phyloP scores from a whole-genome alignment of 1,140 invertebrate species.

The Saccostrea glomerata region DNA sequence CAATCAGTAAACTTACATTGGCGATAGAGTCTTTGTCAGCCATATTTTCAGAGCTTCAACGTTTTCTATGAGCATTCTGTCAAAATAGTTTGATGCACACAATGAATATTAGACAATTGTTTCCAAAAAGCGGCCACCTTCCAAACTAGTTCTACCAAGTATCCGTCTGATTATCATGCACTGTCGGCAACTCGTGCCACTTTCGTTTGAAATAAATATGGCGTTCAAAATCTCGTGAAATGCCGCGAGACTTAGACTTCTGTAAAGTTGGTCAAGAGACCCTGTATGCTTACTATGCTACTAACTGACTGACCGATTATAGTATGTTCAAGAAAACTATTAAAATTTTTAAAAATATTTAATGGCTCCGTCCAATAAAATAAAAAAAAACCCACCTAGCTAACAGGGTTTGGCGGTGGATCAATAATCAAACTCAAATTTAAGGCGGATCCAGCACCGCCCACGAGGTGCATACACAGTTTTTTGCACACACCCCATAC shows the following conservation, averaged over 20 bases:
- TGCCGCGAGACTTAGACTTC: not conserved
- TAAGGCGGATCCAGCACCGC: no score
- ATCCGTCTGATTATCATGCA: not conserved
- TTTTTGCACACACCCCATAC: no score
- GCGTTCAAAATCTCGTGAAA: not conserved
- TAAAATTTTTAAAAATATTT: no score
- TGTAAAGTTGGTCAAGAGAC: not conserved
- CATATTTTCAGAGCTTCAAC: conserved; percentile 49
- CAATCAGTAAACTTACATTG: conserved; percentile 41
- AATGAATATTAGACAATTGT: not conserved
- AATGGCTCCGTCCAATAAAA: no score
- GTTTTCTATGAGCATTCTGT: conserved; percentile 45
- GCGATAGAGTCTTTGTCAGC: conserved; percentile 38
- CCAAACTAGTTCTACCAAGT: not conserved
- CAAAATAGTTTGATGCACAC: not conserved
- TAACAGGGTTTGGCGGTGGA: no score
- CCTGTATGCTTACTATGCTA: no score
- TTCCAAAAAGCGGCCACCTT: not conserved
- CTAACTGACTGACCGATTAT: no score
- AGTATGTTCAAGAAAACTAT: no score
- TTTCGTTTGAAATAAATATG: conserved; percentile 2
- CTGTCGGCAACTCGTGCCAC: not conserved
- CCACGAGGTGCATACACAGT: no score
- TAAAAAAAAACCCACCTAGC: no score
- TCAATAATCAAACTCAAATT: no score